phyloP scores from a whole-genome alignment of 1,140 invertebrate species.

The Trachelipus rathkii region DNA sequence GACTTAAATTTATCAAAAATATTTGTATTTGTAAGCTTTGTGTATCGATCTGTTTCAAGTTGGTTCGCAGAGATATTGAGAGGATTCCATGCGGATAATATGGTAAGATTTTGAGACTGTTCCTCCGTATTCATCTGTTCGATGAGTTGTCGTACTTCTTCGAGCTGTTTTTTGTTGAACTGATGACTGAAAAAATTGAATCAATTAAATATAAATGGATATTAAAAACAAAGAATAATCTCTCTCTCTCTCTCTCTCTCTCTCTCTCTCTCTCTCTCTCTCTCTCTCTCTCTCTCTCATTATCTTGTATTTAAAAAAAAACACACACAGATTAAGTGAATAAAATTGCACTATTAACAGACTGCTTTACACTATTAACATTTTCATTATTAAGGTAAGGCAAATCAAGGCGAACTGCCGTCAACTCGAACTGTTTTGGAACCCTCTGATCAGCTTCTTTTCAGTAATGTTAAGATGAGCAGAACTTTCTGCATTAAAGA shows the following conservation, averaged over 20 bases:
- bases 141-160: conserved; percentile 21
- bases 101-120: background rate
- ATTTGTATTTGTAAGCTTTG: background rate
- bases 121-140: conserved; percentile 9
- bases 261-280: too few relatives aligned
- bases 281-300: background rate
- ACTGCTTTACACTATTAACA: too few relatives aligned
- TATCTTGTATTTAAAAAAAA: too few relatives aligned
- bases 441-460: too few relatives aligned
- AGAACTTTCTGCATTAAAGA: too few relatives aligned
- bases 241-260: background rate
- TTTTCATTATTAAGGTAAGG: background rate
- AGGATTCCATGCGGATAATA: background rate
- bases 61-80: too few relatives aligned
- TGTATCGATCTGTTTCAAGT: background rate
- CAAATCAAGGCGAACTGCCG: background rate
- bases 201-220: background rate
- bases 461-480: too few relatives aligned
- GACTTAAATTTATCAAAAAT: background rate
- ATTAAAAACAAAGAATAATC: background rate
- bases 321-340: too few relatives aligned
- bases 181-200: conserved; percentile 19
- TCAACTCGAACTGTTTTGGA: too few relatives aligned
- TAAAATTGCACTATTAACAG: too few relatives aligned
- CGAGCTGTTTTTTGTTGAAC: conserved; percentile 21